Percentiles rank a stretch among this genome's conserved stretches.
Evolutionary conservation across 1,140 invertebrate genomes (phyloP).

Genomic region (Zeugodacus cucurbitae): DNA sequence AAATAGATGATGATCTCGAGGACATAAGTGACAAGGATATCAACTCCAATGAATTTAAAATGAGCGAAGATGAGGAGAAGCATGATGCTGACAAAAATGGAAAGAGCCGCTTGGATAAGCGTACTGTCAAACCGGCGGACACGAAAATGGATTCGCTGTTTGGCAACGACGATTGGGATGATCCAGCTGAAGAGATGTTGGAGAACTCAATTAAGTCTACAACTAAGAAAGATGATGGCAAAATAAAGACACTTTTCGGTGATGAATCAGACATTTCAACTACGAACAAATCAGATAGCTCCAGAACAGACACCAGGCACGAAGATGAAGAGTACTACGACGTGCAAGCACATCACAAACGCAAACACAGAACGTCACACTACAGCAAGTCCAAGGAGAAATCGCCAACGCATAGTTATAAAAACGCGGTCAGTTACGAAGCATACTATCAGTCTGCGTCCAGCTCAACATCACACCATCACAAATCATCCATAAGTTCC

Average conservation of each 20-base stretch:
- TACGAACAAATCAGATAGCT: neutral
- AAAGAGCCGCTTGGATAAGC: neutral
- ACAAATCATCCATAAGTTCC: neutral
- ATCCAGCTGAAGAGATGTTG: neutral
- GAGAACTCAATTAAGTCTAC: neutral
- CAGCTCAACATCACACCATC: neutral
- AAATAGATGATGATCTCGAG: slow-evolving; percentile 22
- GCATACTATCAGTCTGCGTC: neutral
- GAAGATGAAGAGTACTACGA: neutral
- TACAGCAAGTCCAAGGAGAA: slow-evolving; percentile 15
- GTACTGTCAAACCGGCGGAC: neutral
- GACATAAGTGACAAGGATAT: slow-evolving; percentile 22
- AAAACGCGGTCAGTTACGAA: neutral
- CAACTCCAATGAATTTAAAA: slow-evolving; percentile 22
- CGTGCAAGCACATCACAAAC: neutral
- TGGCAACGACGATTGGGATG: slow-evolving; percentile 22
- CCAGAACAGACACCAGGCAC: neutral
- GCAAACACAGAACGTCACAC: slow-evolving; percentile 19
- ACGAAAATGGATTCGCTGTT: neutral
- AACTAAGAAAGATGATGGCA: slow-evolving; percentile 12
- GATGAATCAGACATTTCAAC: neutral
- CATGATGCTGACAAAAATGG: neutral
- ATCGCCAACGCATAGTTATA: neutral
- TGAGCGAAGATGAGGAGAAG: slow-evolving; percentile 3
- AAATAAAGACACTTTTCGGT: neutral